Conservation (phyloP, 2,888 invertebrate genomes). For the Microctonus brassicae region DNA sequence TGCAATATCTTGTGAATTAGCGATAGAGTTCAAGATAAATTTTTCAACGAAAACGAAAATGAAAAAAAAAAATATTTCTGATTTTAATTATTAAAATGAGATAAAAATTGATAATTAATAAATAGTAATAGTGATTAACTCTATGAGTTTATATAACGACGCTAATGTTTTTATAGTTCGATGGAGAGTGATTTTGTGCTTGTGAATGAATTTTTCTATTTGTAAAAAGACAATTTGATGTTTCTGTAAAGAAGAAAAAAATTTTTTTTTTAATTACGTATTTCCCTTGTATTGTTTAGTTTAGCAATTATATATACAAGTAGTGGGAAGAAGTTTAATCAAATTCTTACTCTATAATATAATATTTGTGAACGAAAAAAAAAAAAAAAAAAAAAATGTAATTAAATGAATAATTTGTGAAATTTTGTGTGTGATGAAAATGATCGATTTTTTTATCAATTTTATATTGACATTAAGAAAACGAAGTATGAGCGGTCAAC, state of each 20-base stretch:
- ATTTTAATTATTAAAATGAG: not conserved
- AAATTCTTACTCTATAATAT: not conserved
- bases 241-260: no score
- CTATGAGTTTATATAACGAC: no score
- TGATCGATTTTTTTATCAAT: not conserved
- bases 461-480: slow-evolving; percentile 16
- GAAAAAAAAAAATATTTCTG: not conserved
- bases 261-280: not conserved
- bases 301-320: not conserved
- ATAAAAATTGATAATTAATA: not conserved
- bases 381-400: not conserved
- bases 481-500: slow-evolving; percentile 42
- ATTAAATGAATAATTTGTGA: not conserved
- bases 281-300: not conserved
- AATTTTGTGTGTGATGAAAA: not conserved
- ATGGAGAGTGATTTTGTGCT: not conserved
- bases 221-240: not conserved
- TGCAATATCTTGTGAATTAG: not conserved
- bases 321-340: not conserved
- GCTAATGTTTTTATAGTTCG: not conserved
- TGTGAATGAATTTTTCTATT: not conserved
- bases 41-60: not conserved
- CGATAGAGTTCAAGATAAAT: not conserved
- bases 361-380: not conserved
- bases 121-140: no score